These are phyloP conservation scores for Micrasema longulum DNA, from an alignment of 1,140 invertebrate species.

Conservation along the genomic window DNA sequence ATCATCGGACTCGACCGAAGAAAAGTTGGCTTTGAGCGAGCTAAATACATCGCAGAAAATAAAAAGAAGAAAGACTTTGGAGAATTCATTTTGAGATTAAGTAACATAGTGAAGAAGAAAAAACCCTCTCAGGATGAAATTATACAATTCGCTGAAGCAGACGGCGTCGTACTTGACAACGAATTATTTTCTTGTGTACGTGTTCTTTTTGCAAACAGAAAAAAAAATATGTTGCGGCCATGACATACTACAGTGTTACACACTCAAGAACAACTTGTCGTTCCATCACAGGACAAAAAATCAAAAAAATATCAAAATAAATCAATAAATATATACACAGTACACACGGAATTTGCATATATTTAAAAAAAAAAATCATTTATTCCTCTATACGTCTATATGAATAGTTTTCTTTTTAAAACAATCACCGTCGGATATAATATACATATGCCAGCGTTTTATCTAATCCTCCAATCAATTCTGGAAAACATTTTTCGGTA, in stretches of 20 bases:
- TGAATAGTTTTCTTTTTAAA: too few species aligned
- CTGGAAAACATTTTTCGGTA: too few species aligned
- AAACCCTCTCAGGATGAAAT: constrained; percentile 58
- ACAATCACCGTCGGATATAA: too few species aligned
- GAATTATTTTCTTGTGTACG: constrained; percentile 55
- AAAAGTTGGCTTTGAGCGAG: constrained; percentile 62
- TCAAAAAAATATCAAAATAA: constrained; percentile 48
- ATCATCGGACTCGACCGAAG: constrained; percentile 61
- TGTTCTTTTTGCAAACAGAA: constrained; percentile 48
- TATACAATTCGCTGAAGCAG: constrained; percentile 55
- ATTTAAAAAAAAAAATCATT: too few species aligned
- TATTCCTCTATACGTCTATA: too few species aligned
- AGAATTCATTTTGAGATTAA: constrained; percentile 44
- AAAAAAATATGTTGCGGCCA: constrained; percentile 43
- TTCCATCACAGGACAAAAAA: constrained; percentile 53
- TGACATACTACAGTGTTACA: constrained; percentile 58
- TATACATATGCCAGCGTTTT: too few species aligned
- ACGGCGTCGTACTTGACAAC: constrained; percentile 61
- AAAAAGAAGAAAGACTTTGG: constrained; percentile 64
- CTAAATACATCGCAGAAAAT: constrained; percentile 63
- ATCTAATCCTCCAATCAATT: too few species aligned
- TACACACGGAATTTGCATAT: too few species aligned
- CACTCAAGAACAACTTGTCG: too few species aligned
- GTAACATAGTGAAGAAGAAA: constrained; percentile 52
- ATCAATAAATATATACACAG: too few species aligned